Percentiles rank a stretch among this genome's conserved stretches.
phyloP scores from a whole-genome alignment of 2,888 invertebrate genomes.

The Acleris emargana region DNA sequence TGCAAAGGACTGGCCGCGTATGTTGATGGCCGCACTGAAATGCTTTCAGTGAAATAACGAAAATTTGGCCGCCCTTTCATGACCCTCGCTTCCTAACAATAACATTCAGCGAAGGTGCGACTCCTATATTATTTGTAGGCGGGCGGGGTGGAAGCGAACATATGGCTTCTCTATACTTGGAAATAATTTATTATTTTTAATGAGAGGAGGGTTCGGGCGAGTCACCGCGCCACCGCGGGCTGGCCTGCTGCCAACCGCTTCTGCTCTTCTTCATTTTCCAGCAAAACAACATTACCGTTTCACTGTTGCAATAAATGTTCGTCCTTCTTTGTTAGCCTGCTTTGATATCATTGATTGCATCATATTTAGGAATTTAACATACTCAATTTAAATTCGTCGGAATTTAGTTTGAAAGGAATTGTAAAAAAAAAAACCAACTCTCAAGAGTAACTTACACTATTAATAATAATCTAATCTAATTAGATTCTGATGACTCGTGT shows the following conservation, averaged over 20 bases:
- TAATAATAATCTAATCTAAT: no score
- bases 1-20: not conserved
- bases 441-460: no score
- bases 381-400: no score
- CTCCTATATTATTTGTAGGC: not conserved
- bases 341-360: no score
- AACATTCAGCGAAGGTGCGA: not conserved
- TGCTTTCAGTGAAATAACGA: not conserved
- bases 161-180: slow-evolving; percentile 7
- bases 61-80: not conserved
- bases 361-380: no score
- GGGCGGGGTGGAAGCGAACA: not conserved
- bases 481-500: no score
- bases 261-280: slow-evolving; percentile 49
- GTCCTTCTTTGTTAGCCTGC: not conserved
- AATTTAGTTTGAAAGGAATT: no score
- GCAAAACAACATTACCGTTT: slow-evolving; percentile 52
- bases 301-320: slow-evolving; percentile 39
- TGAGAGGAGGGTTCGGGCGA: slow-evolving; percentile 37
- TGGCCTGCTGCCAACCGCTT: slow-evolving; percentile 59
- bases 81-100: not conserved
- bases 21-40: not conserved
- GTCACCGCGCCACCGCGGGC: slow-evolving; percentile 41
- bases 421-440: no score
- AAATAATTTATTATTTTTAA: slow-evolving; percentile 38